Evolutionary conservation across 2,797 vertebrate species (phyloP), one percentile per base, ranked within the genome.

Genomic region (Mallotus villosus): DNA sequence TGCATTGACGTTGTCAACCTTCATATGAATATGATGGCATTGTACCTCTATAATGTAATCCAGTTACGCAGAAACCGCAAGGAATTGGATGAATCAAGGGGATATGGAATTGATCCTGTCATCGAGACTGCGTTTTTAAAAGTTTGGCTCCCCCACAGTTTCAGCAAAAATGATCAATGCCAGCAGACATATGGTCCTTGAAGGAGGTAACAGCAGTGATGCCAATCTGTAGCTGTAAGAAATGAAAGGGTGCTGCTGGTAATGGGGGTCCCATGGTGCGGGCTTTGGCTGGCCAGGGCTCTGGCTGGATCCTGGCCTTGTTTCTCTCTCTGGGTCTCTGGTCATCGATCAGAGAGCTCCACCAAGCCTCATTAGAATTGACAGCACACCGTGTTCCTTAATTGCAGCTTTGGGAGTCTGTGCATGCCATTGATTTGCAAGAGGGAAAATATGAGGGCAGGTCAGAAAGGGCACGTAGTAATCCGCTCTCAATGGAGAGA

Each of bases 281-380:
- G 12, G 8, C 11, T 8, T 1, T 12, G 24, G 59, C 58, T 60
- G 58, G 3, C 12, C 1, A 51, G 49, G 49, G 17, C 51, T 55
- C 51, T 55, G 19, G 17, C 17, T n/a, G 19, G 51, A 55, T 55
- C 51, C 51, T 41, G 14, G 63, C 63, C 37, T 3, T 14, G 16
- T 63, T 63, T 29, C 29, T 34, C 59, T 6, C 11, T 65, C 34
- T 41, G 32, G 37, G 16, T 21, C 37, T 22, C 27, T 3, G 12
- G 16, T 25, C 76, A 82, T 84, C 37, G 67, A 83, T 84, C 77
- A 72, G n/a, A 3, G 32, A 72, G 66, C 55, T 71, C 73, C 69
- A 68, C 71, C 29, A 62, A 55, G 71, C 60, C 32, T 74, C 64
- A 71, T 71, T 67, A 73, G 61, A 77, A 53, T 6, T 65, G 81